Evolutionary conservation across 1,140 invertebrate species (phyloP).

Genomic region (Eumaeus atala): DNA sequence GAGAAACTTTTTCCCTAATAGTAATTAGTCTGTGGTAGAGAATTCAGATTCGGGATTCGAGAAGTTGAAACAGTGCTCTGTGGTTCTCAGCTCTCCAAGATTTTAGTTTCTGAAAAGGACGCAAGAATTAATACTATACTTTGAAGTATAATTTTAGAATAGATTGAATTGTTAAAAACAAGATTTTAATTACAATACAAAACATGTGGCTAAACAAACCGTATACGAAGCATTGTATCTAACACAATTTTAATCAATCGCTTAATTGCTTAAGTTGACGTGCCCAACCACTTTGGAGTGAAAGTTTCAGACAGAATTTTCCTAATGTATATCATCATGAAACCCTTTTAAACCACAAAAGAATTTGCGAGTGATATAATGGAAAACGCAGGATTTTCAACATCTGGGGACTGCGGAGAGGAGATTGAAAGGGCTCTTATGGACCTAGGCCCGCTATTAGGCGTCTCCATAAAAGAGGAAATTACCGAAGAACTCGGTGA

Average conservation of each 20-base stretch:
- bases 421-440: slow-evolving; percentile 66
- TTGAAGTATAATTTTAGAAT: background rate
- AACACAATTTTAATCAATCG: no score
- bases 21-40: no score
- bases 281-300: slow-evolving; percentile 46
- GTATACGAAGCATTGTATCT: no score
- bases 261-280: slow-evolving; percentile 31
- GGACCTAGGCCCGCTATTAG: slow-evolving; percentile 65
- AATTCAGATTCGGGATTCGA: no score
- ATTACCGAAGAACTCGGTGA: slow-evolving; percentile 46
- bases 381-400: slow-evolving; percentile 55
- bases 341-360: slow-evolving; percentile 25
- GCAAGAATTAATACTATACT: slow-evolving; percentile 11
- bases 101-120: slow-evolving; percentile 13
- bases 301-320: slow-evolving; percentile 48
- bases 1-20: no score
- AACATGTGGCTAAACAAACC: no score
- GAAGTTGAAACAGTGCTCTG: no score
- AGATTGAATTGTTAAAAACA: no score
- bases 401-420: slow-evolving; percentile 55
- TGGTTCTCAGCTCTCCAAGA: no score
- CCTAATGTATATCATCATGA: slow-evolving; percentile 37
- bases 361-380: slow-evolving; percentile 28
- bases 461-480: slow-evolving; percentile 68
- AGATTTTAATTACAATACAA: no score